A percentile compares a stretch with the other conserved stretches of the same genome.
Evolutionary conservation across 2,113 vertebrate genomes (phyloP).

Genomic region (Acanthochromis polyacanthus): DNA sequence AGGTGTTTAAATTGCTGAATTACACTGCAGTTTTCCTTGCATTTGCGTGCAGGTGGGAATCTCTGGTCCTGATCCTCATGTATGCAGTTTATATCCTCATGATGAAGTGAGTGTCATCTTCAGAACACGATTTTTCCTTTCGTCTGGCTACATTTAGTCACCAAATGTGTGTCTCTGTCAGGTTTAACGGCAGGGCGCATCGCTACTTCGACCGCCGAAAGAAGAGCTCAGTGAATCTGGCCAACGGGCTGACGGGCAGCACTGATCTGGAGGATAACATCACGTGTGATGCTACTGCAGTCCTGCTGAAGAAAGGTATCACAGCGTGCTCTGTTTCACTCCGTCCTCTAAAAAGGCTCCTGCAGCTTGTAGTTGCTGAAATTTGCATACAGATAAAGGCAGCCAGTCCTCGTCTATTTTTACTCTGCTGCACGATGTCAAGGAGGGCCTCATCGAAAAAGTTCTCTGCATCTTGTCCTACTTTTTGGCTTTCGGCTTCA

Average conservation of each 20-base stretch:
- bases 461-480: not conserved
- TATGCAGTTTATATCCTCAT: constrained; percentile 94
- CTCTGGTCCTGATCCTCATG: constrained; percentile 92
- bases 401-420: constrained; percentile 36
- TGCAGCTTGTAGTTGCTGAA: constrained; percentile 21
- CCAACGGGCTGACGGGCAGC: constrained; percentile 90
- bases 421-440: constrained; percentile 4
- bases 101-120: constrained; percentile 91
- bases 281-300: constrained; percentile 92
- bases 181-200: constrained; percentile 89
- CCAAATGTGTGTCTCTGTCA: constrained; percentile 24
- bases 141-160: not conserved
- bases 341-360: constrained; percentile 37
- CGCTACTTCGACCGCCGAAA: constrained; percentile 90
- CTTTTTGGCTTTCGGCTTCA: no score
- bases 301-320: constrained; percentile 93
- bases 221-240: constrained; percentile 89
- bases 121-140: not conserved
- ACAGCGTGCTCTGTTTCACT: constrained; percentile 1
- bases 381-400: constrained; percentile 44
- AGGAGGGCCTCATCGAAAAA: constrained; percentile 17
- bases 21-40: not conserved
- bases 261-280: constrained; percentile 90
- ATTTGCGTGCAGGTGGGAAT: constrained; percentile 91
- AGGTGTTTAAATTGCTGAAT: not conserved